Evolutionary conservation across 2,888 invertebrate genomes (phyloP).

Genomic region (Arrhopalites spinosus): DNA sequence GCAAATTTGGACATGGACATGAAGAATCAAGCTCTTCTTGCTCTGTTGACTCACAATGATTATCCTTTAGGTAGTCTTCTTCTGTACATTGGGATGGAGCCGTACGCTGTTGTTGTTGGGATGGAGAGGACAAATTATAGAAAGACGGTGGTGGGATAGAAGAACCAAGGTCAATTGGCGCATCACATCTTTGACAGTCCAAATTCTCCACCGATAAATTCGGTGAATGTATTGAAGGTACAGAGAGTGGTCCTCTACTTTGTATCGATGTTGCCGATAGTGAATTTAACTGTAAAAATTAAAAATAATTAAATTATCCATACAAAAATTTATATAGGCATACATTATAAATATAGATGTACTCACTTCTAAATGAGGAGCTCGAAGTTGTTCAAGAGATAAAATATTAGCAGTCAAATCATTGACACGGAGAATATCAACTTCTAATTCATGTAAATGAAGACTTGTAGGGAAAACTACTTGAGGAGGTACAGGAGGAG

Average conservation of each 20-base stretch:
- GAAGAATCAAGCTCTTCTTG: not conserved
- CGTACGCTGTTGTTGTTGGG: not conserved
- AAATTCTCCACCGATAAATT: slow-evolving; percentile 49
- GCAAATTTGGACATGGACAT: not conserved
- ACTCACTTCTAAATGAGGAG: slow-evolving; percentile 52
- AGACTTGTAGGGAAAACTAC: slow-evolving; percentile 51
- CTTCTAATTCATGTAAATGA: slow-evolving; percentile 55
- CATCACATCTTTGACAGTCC: slow-evolving; percentile 47
- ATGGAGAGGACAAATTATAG: slow-evolving; percentile 44
- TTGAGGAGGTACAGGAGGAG: slow-evolving; percentile 29
- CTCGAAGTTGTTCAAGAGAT: slow-evolving; percentile 46
- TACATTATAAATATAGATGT: not conserved
- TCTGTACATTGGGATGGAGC: not conserved
- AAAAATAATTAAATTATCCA: not conserved
- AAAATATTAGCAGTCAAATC: slow-evolving; percentile 52
- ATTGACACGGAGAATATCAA: slow-evolving; percentile 54
- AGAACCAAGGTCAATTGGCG: slow-evolving; percentile 42
- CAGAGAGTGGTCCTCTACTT: slow-evolving; percentile 43
- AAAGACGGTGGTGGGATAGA: slow-evolving; percentile 52
- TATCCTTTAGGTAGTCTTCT: not conserved
- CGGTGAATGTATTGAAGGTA: slow-evolving; percentile 46
- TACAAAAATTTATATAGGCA: too few relatives aligned
- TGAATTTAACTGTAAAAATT: slow-evolving; percentile 46
- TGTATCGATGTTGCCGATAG: slow-evolving; percentile 25
- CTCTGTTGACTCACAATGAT: not conserved